Evolutionary conservation across 2,888 invertebrate species (phyloP), one percentile per base, ranked within the genome.

Genomic region (Liodrosophila aerea): DNA sequence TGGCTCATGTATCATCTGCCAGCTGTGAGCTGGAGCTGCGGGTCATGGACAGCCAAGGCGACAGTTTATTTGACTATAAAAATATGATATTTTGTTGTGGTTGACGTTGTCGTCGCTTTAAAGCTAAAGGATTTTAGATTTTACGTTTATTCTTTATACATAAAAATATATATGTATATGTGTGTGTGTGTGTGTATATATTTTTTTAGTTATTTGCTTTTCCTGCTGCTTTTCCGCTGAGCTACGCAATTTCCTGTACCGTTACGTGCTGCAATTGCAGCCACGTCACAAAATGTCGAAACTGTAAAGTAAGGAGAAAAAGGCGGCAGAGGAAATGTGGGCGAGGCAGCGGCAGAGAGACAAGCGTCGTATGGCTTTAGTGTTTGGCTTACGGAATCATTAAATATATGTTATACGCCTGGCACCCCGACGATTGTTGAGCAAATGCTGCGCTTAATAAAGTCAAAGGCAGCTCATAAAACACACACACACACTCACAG

Each of bases 191-290:
- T 15, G 1, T 18, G 15, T 8, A 15, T 43, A 7, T 34, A 8
- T 41, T 33, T 30, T 9, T n/a, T 31, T 11, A 40, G 18, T 33
- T 61, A 12, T 61, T 50, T 47, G 50, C 40, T 53, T 39, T 61
- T 43, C 33, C 46, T 34, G 54, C 41, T 53, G 47, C 36, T 37
- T 50, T 61, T 47, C 47, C 40, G 54, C 34, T 72, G 52, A 80
- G 66, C 72, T 53, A 76, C 57, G 67, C 81, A 85, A 82, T 82
- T 85, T 70, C 65, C 72, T 47, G 16, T 58, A 30, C 31, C 13
- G 37, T 41, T 73, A 81, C 80, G 80, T 85, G 80, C 64, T 78
- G 80, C 85, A 81, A 85, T 81, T 80, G 83, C 70, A 62, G 37
- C 56, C 41, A 65, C 43, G 76, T 84, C 85, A 60, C 22, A 60